These are phyloP conservation scores for Carollia perspicillata DNA, from an alignment of 2,113 vertebrate species.

Conservation along the genomic window DNA sequence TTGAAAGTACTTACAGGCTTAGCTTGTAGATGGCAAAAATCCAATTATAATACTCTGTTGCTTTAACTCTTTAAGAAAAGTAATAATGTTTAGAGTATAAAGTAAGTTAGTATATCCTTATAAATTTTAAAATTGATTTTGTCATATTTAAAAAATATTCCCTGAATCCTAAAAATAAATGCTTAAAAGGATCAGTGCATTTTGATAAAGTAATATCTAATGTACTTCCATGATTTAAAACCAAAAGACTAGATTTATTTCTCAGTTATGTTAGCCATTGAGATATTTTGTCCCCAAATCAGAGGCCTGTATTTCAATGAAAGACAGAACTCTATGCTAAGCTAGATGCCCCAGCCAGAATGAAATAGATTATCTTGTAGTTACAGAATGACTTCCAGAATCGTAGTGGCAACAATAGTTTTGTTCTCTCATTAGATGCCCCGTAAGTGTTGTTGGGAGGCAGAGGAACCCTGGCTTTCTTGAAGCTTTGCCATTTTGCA, in stretches of 20 bases:
- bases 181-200: background rate
- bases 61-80: background rate
- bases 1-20: background rate
- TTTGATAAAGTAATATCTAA: slow-evolving; percentile 2
- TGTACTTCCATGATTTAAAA: background rate
- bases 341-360: background rate
- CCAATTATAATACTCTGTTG: background rate
- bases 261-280: background rate
- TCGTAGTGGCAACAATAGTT: background rate
- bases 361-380: background rate
- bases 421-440: background rate
- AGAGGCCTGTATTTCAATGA: background rate
- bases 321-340: background rate
- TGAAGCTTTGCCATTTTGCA: background rate
- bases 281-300: background rate
- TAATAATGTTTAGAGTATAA: background rate
- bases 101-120: background rate
- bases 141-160: background rate
- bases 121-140: background rate
- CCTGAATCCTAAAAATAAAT: background rate
- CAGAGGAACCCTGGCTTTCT: background rate
- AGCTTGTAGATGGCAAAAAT: background rate
- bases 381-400: background rate
- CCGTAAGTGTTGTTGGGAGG: background rate
- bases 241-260: background rate